These are phyloP conservation scores for Euclidia mi DNA, from an alignment of 2,888 invertebrate species.

Conservation along the genomic window DNA sequence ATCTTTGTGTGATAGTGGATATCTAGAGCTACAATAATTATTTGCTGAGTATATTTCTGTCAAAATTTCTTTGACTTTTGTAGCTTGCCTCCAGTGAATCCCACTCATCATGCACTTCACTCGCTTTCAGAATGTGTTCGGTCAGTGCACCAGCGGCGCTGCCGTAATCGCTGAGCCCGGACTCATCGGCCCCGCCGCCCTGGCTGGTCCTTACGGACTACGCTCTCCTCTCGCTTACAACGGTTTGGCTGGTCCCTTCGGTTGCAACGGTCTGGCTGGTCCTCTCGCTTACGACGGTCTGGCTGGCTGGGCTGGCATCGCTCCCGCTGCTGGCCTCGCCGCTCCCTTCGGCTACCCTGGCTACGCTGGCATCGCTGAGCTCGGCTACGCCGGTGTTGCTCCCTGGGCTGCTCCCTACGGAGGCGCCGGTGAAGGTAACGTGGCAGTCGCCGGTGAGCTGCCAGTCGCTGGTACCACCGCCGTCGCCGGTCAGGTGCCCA, in stretches of 20 bases:
- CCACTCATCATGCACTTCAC: too few species aligned
- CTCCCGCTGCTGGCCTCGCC: constrained; percentile 19
- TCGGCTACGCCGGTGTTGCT: neutral
- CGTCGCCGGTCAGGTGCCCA: constrained; percentile 59
- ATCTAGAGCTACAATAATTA: too few species aligned
- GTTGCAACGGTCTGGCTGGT: constrained; percentile 1
- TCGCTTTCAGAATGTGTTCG: constrained; percentile 33
- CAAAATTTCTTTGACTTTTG: too few species aligned
- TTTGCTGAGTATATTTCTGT: too few species aligned
- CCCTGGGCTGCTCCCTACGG: constrained; percentile 34
- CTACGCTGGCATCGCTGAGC: too few species aligned
- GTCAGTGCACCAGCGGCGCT: constrained; percentile 40
- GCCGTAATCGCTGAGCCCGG: constrained; percentile 31
- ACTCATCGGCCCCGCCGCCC: constrained; percentile 15
- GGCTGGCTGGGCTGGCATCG: neutral
- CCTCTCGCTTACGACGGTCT: neutral
- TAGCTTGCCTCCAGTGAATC: too few species aligned
- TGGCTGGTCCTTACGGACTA: constrained; percentile 8
- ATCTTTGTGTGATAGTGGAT: too few species aligned
- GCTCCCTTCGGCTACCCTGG: constrained; percentile 1
- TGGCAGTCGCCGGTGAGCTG: constrained; percentile 57
- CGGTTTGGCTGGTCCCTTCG: constrained; percentile 6
- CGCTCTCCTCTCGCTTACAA: constrained; percentile 4
- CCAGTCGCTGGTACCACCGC: too few species aligned
- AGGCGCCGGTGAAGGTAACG: constrained; percentile 55